These are phyloP conservation scores for Carollia perspicillata DNA, from an alignment of 2,113 vertebrate genomes.

Conservation along the genomic window DNA sequence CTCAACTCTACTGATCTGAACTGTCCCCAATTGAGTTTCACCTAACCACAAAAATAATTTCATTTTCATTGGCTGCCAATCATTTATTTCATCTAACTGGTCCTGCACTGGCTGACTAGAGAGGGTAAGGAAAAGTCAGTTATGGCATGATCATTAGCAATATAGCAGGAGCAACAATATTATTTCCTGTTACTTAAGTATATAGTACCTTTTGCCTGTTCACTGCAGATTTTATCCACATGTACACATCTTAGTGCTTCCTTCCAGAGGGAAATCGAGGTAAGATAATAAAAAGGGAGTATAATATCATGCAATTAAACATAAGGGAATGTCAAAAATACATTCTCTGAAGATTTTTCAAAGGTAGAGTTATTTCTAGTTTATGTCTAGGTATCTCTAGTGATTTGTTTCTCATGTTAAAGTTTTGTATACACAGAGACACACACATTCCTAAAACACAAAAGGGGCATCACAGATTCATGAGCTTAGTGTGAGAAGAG, in stretches of 20 bases:
- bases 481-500: constrained; percentile 17
- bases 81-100: background rate
- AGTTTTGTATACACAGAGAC: background rate
- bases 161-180: background rate
- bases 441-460: background rate
- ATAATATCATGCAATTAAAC: constrained; percentile 11
- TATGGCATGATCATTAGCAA: background rate
- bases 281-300: constrained; percentile 32
- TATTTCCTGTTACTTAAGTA: constrained; percentile 44
- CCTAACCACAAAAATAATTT: constrained; percentile 41
- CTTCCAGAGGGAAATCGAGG: background rate
- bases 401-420: background rate
- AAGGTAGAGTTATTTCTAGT: background rate
- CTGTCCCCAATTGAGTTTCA: background rate
- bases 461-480: background rate
- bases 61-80: background rate
- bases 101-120: background rate
- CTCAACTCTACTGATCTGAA: background rate
- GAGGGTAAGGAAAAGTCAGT: background rate
- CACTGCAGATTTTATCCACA: background rate
- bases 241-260: background rate
- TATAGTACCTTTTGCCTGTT: background rate
- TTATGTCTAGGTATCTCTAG: background rate
- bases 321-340: background rate
- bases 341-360: constrained; percentile 8